Evolutionary conservation across 1,140 invertebrate species (phyloP), one percentile per base, ranked within the genome.

Genomic region (Drosophila neocordata): DNA sequence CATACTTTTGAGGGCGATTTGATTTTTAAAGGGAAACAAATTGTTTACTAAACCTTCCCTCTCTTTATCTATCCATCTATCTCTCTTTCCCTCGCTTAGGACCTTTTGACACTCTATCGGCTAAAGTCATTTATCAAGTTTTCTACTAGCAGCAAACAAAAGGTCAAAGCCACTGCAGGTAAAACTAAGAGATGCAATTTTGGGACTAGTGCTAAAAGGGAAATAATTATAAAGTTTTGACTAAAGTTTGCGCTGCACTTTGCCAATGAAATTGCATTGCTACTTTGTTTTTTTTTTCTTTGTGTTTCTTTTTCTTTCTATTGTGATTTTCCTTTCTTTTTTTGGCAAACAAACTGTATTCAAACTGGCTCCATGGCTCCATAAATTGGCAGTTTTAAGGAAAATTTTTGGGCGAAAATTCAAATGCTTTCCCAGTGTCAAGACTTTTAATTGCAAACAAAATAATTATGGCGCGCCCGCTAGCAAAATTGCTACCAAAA

Each of bases 391-490:
- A 48, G 41, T 48, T 48, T 48, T 12, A 37, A 58, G 34, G 51
- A 44, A 67, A 20, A 24, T 22, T 35, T 8, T 37, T 34, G 9
- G 38, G 22, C 41, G 51, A 59, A 78, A 78, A 76, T 77, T 77
- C 65, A 65, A 70, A 72, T 72, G 72, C 62, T 44, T 15, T 67
- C 57, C 41, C 65, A 85, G 77, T 84, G 81, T 85, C 81, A 85
- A 70, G 82, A 84, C 81, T 84, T 81, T 84, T 87, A 87, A 87
- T 88, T 87, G 83, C 79, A 87, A 48, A 88, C 83, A 79, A 87
- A 88, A 88, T 88, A 87, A 87, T 87, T 87, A 87, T 87, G 83
- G 83, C 79, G 83, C 83, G 79, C 83, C 70, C 64, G 65, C 59
- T 69, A 82, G 77, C 63, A 80, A 56, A 85, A 85, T 87, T 70